Evolutionary conservation across 2,888 invertebrate genomes (phyloP).

Genomic region (Campoplex capitator): DNA sequence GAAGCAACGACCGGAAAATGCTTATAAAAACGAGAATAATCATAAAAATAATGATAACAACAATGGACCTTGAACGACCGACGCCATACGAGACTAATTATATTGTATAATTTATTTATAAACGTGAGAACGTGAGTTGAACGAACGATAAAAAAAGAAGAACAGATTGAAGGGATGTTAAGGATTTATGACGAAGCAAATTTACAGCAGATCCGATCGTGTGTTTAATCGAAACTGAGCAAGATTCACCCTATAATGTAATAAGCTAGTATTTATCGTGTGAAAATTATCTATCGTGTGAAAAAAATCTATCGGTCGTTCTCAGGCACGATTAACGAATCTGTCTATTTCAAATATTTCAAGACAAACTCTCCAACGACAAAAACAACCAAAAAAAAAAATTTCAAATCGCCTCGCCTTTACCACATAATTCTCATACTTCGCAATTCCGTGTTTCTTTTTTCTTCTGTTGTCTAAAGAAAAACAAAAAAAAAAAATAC

Average conservation of each 20-base stretch:
- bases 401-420: slow-evolving; percentile 41
- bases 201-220: slow-evolving; percentile 35
- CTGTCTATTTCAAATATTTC: slow-evolving; percentile 36
- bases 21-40: slow-evolving; percentile 39
- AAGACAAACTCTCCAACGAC: neutral
- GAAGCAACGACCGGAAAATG: slow-evolving; percentile 62
- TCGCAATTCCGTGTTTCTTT: slow-evolving; percentile 33
- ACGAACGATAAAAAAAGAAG: neutral
- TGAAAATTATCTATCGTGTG: slow-evolving; percentile 70
- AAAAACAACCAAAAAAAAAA: neutral
- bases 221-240: slow-evolving; percentile 59
- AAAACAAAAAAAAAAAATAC: neutral
- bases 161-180: neutral
- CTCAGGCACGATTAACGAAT: slow-evolving; percentile 60
- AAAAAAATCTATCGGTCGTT: slow-evolving; percentile 67
- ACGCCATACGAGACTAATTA: slow-evolving; percentile 57
- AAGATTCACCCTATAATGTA: slow-evolving; percentile 71
- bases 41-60: slow-evolving; percentile 1
- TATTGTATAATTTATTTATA: slow-evolving; percentile 11
- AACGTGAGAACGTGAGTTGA: neutral
- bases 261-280: slow-evolving; percentile 72
- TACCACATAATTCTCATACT: slow-evolving; percentile 45
- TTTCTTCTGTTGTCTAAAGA: slow-evolving; percentile 1
- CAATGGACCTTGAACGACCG: slow-evolving; percentile 24
- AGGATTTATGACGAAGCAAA: neutral